Percentiles rank a stretch among this genome's conserved stretches.
Evolutionary conservation across 2,113 vertebrate genomes (phyloP).

Genomic region (Herpailurus yagouaroundi): DNA sequence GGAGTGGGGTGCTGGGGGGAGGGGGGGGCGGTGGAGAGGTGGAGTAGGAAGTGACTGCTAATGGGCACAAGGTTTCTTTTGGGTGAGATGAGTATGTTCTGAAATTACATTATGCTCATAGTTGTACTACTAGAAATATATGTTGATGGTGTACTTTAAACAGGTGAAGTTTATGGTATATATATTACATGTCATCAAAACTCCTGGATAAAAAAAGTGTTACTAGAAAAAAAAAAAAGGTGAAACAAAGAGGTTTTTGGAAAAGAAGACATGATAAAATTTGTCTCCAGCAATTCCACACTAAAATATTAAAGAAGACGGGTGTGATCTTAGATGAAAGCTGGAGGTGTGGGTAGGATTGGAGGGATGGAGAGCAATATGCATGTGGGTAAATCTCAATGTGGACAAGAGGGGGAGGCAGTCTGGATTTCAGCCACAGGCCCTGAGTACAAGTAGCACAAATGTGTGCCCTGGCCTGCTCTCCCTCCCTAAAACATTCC

Average conservation of each 20-base stretch:
- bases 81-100: background rate
- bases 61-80: background rate
- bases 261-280: background rate
- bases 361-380: background rate
- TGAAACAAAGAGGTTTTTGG: background rate
- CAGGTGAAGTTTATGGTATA: background rate
- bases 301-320: background rate
- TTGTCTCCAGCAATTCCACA: background rate
- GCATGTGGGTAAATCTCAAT: background rate
- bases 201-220: background rate
- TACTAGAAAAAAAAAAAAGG: background rate
- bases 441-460: fast-evolving
- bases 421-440: background rate
- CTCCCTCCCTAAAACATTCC: too few relatives aligned
- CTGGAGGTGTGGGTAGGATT: background rate
- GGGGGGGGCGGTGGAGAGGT: fast-evolving
- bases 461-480: background rate
- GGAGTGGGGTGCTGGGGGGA: background rate
- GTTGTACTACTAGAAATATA: background rate
- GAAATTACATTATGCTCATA: background rate
- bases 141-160: background rate
- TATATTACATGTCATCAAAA: background rate
- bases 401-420: background rate
- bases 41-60: background rate
- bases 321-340: background rate